Evolutionary conservation across 53 echinoderm and acorn worm genomes (phyloP).

Genomic region (Stichopus horrens): DNA sequence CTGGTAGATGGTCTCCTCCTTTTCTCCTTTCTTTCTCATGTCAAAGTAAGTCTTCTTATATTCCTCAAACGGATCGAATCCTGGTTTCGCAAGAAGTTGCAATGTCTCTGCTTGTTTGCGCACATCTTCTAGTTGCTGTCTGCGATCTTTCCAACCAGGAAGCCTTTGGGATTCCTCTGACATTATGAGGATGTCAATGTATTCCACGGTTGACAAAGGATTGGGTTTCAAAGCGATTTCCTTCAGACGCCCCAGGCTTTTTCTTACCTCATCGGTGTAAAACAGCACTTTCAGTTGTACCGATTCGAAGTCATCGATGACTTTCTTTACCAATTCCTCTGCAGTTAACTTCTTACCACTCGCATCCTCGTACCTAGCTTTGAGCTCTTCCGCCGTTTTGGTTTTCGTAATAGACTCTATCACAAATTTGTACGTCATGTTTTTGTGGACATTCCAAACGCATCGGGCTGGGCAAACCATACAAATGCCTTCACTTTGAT

Average conservation of each 20-base stretch:
- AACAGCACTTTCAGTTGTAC: constrained; percentile 24
- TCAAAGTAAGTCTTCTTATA: constrained; percentile 39
- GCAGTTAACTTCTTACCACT: constrained; percentile 38
- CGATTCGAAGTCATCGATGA: constrained; percentile 23
- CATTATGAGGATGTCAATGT: constrained; percentile 59
- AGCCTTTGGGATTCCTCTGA: constrained; percentile 36
- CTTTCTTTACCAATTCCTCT: constrained; percentile 26
- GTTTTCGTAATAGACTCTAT: constrained; percentile 4
- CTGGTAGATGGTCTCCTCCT: constrained; percentile 6
- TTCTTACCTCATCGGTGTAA: constrained; percentile 26
- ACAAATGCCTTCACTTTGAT: neutral
- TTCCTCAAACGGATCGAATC: constrained; percentile 54
- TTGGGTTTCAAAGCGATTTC: constrained; percentile 67
- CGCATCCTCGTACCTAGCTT: constrained; percentile 40
- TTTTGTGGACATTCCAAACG: constrained; percentile 46
- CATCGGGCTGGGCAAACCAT: constrained; percentile 28
- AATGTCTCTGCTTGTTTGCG: constrained; percentile 61
- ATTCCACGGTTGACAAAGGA: constrained; percentile 57
- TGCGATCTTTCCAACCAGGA: constrained; percentile 51
- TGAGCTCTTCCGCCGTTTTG: constrained; percentile 27
- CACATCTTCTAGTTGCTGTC: constrained; percentile 31
- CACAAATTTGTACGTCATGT: constrained; percentile 48
- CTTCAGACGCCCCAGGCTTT: constrained; percentile 54
- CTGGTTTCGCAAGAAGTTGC: constrained; percentile 43
- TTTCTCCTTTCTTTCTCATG: constrained; percentile 24